phyloP scores from a whole-genome alignment of 1,140 invertebrate species.

The Brachionus manjavacas region DNA sequence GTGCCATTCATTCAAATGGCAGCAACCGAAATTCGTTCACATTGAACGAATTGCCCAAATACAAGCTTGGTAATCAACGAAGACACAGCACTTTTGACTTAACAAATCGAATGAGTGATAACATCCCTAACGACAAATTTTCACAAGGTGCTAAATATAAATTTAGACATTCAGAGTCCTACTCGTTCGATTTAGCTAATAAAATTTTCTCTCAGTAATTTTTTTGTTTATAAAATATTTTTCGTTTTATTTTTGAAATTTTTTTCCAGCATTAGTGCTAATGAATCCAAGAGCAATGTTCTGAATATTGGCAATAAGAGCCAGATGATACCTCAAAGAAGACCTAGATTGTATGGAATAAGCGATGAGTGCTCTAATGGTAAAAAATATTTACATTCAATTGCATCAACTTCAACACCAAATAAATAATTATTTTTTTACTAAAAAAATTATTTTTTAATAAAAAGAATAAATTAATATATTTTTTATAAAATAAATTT shows the following conservation, averaged over 20 bases:
- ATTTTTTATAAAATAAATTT: neutral
- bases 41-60: neutral
- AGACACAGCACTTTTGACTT: neutral
- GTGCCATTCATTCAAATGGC: neutral
- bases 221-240: too few species aligned
- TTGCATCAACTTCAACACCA: neutral
- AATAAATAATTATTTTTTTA: neutral
- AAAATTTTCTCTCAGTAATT: conserved; percentile 7
- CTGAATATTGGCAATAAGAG: neutral
- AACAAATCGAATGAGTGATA: neutral
- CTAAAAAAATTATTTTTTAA: neutral
- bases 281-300: neutral
- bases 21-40: neutral
- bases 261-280: neutral
- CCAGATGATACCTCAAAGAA: neutral
- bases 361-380: neutral
- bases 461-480: neutral
- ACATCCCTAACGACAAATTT: neutral
- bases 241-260: too few species aligned
- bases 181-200: neutral
- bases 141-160: neutral
- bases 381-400: neutral
- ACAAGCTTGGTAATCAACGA: neutral
- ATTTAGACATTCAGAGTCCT: conserved; percentile 11
- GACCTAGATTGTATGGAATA: neutral